Percentiles rank a stretch among this genome's conserved stretches.
Evolutionary conservation across 2,113 vertebrate genomes (phyloP).

Genomic region (Chaetodon auriga): DNA sequence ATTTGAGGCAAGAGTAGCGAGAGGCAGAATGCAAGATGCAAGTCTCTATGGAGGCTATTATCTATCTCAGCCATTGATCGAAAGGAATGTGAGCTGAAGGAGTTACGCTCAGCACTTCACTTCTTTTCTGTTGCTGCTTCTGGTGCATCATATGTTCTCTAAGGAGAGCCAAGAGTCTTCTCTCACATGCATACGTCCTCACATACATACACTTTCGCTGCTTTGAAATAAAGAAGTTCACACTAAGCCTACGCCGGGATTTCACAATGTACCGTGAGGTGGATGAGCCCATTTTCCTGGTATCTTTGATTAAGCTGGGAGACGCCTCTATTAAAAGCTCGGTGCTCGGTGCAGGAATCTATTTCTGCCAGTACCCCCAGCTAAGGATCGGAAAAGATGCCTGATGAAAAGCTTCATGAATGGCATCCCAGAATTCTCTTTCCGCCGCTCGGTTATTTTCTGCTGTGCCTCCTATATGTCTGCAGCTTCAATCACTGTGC

Average conservation of each 20-base stretch:
- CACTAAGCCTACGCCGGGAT: constrained; percentile 9
- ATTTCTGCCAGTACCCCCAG: constrained; percentile 56
- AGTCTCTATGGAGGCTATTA: constrained; percentile 60
- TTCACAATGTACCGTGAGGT: constrained; percentile 5
- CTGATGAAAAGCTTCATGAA: constrained; percentile 57
- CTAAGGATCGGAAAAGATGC: constrained; percentile 44
- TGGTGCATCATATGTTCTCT: constrained; percentile 43
- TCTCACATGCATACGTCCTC: constrained; percentile 26
- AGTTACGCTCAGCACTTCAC: constrained; percentile 49
- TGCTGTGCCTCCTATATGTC: constrained; percentile 34
- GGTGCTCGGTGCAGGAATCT: constrained; percentile 41
- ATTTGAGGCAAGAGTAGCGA: constrained; percentile 31
- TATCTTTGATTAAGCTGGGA: constrained; percentile 66
- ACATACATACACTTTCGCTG: background rate
- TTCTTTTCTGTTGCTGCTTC: constrained; percentile 43
- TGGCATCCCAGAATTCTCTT: constrained; percentile 49
- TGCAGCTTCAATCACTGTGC: constrained; percentile 47
- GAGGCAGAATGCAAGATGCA: constrained; percentile 37
- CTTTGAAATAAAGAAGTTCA: constrained; percentile 44
- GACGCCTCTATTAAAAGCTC: constrained; percentile 64
- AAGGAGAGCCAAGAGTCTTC: constrained; percentile 17
- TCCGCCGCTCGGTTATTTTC: constrained; percentile 21
- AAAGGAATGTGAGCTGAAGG: constrained; percentile 43
- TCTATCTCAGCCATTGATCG: constrained; percentile 68
- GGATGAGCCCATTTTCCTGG: constrained; percentile 38